phyloP scores from a whole-genome alignment of 2,888 invertebrate species.

The Danaus chrysippus region DNA sequence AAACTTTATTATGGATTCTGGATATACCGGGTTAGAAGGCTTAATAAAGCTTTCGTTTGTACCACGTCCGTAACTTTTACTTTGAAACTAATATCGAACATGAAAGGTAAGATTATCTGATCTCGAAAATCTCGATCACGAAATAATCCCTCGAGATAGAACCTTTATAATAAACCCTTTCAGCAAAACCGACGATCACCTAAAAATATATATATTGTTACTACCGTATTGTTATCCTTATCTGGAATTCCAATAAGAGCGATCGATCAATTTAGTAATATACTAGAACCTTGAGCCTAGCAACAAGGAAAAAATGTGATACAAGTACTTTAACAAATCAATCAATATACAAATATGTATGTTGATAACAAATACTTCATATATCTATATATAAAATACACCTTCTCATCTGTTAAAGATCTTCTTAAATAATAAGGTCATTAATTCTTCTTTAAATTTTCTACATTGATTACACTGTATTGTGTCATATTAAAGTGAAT shows the following conservation, averaged over 20 bases:
- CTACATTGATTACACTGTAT: no score
- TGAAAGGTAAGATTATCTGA: background rate
- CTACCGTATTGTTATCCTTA: background rate
- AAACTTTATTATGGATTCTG: no score
- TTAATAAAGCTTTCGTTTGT: background rate
- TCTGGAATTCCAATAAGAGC: slow-evolving; percentile 10
- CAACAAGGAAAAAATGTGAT: background rate
- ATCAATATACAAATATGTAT: no score
- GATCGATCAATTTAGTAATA: slow-evolving; percentile 14
- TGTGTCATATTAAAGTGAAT: no score
- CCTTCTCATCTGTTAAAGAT: no score
- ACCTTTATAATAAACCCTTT: background rate
- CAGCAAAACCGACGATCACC: background rate
- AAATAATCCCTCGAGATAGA: background rate
- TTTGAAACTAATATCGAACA: background rate
- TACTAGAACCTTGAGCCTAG: slow-evolving; percentile 1
- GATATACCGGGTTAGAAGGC: background rate
- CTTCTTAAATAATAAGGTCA: no score
- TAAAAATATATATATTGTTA: background rate
- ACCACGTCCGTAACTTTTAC: background rate
- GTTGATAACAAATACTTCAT: no score
- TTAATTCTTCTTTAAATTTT: no score
- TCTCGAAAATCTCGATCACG: background rate
- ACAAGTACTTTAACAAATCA: no score
- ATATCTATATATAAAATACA: no score